A percentile compares a stretch with the other conserved stretches of the same genome.
Evolutionary conservation across 30 jellyfish, hydroid and myxozoan genomes (phyloP).

Genomic region (Rhopilema esculentum): DNA sequence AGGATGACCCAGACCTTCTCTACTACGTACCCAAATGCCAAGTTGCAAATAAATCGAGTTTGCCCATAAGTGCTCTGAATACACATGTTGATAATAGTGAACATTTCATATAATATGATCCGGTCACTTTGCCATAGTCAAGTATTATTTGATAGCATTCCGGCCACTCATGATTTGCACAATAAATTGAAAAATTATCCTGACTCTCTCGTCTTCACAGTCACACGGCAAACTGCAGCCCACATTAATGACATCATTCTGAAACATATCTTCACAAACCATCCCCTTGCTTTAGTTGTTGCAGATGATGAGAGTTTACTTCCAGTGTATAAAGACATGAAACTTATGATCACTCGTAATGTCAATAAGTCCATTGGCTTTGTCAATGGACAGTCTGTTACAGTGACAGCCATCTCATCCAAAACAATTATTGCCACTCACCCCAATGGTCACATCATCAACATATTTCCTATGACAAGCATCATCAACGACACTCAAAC

Average conservation of each 20-base stretch:
- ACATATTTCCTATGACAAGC: not conserved
- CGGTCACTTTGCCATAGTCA: no score
- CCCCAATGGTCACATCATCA: slow-evolving; percentile 2
- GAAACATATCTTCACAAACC: not conserved
- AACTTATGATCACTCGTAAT: slow-evolving; percentile 6
- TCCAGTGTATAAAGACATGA: not conserved
- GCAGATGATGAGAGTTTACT: not conserved
- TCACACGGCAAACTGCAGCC: not conserved
- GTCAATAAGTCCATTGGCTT: slow-evolving; percentile 1
- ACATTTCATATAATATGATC: no score
- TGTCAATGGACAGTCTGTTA: slow-evolving; percentile 26
- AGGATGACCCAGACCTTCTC: no score
- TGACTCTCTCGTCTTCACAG: not conserved
- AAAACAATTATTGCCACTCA: not conserved
- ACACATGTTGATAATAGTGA: no score
- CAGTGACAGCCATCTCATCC: not conserved
- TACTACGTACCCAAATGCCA: no score
- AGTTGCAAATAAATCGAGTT: no score
- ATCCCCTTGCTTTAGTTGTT: not conserved
- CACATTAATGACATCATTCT: not conserved
- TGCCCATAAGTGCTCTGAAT: no score
- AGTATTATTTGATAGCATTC: no score
- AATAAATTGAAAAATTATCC: not conserved
- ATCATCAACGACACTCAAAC: not conserved
- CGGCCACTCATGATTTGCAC: no score